Base-by-base conservation (phyloP, 1,140 invertebrate genomes). In the Homalodisca vitripennis region DNA sequence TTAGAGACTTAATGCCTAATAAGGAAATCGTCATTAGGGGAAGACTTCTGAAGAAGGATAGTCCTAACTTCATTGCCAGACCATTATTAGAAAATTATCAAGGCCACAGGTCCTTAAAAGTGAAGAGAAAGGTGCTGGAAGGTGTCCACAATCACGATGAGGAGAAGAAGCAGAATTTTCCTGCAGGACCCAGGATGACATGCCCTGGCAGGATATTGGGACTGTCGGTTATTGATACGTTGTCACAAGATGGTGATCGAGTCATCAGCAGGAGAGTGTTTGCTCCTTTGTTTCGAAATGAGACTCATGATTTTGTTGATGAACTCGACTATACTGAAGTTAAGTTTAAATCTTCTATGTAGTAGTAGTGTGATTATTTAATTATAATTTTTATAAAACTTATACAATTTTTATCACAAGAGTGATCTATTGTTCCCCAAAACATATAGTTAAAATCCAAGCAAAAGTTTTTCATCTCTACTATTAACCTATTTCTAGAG, bases 311-410 rank as follows among this genome's bases (percentile, higher is more conserved):
- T 51, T 51, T 51, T 51, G 3, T 51, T 3, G 48, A 51, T 20
- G 48, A 51, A 51, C 48, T 51, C 22, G 48, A 51, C n/a, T 51
- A 51, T 51, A 3, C 3, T 51, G 48, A 51, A 51, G 48, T 51
- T n/a, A 22, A 51, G n/a, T 51, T 12, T 51, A 51, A 51, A n/a
- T 14, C 48, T 51, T 3, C 3, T 3, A 3, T 51, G 17, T 51
- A n/a, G 22, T n/a, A n/a, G n/a, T n/a, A n/a, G 34, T 10, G 6
- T 10, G 34, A 41, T 17, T 41, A 17, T 41, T 41, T 6, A 10
- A 51, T 20, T 51, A 10, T 10, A 12, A 51, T 51, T 10, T 51
- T 12, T 51, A 51, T 20, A 51, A 12, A n/a, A 12, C n/a, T 6
- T 51, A 51, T 51, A 6, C 48, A 10, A n/a, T 51, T 3, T 51